These are phyloP conservation scores for Porites lobata DNA, from an alignment of 92 coral and sea anemone genomes.

Conservation along the genomic window DNA sequence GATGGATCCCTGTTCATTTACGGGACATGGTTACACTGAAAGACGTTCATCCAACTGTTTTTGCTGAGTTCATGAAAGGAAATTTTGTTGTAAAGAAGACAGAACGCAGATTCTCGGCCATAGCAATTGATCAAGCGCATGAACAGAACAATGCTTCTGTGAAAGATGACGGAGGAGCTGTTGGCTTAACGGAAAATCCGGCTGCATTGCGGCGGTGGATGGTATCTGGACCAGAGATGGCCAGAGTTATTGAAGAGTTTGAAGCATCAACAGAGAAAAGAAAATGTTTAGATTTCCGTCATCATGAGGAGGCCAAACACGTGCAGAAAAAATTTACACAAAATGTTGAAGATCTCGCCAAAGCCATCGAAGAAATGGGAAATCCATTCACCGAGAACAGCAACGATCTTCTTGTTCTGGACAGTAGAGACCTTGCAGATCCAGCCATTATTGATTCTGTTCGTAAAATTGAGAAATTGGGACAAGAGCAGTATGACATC, in stretches of 20 bases:
- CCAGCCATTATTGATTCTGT: slow-evolving; percentile 35
- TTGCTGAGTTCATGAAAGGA: slow-evolving; percentile 19
- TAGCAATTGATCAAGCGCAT: slow-evolving; percentile 50
- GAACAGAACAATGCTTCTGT: slow-evolving; percentile 52
- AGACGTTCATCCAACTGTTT: neutral
- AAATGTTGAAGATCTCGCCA: slow-evolving; percentile 30
- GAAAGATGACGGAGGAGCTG: slow-evolving; percentile 59
- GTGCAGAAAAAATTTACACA: slow-evolving; percentile 36
- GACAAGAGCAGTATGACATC: slow-evolving; percentile 33
- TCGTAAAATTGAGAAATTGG: slow-evolving; percentile 43
- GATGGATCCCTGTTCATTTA: slow-evolving; percentile 39
- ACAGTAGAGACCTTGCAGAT: slow-evolving; percentile 60
- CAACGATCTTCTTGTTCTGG: slow-evolving; percentile 59
- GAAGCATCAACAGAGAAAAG: slow-evolving; percentile 24
- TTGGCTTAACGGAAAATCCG: slow-evolving; percentile 41
- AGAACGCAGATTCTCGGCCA: slow-evolving; percentile 36
- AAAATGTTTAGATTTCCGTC: neutral
- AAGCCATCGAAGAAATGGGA: slow-evolving; percentile 42
- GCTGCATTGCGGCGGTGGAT: slow-evolving; percentile 48
- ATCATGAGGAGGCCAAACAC: slow-evolving; percentile 56
- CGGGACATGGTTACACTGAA: slow-evolving; percentile 47
- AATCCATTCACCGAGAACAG: slow-evolving; percentile 61
- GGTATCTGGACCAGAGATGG: slow-evolving; percentile 52
- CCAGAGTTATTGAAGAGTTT: slow-evolving; percentile 42
- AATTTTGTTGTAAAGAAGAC: slow-evolving; percentile 16